Conservation (phyloP, 1,140 invertebrate species). For the Orchestia grillus region DNA sequence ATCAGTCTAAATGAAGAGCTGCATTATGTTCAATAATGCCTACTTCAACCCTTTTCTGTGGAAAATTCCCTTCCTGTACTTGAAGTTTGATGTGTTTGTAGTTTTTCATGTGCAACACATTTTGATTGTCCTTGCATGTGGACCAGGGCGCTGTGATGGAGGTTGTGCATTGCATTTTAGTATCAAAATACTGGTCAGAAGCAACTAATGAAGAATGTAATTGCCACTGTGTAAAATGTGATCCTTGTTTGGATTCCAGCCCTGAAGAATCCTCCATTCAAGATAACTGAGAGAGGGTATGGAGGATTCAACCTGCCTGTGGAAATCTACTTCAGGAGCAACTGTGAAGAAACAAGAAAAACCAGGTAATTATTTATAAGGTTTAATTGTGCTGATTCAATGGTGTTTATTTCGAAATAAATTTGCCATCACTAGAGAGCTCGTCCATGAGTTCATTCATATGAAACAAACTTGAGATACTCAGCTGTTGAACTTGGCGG, state of each 20-base stretch:
- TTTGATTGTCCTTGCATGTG: background rate
- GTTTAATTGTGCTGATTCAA: background rate
- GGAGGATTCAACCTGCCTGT: slow-evolving; percentile 73
- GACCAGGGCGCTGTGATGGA: background rate
- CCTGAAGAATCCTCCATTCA: slow-evolving; percentile 73
- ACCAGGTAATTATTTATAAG: background rate
- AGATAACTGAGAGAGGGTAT: slow-evolving; percentile 74
- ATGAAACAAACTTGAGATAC: no score
- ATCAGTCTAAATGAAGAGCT: background rate
- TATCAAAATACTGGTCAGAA: background rate
- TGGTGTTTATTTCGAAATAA: background rate
- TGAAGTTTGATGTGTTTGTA: background rate
- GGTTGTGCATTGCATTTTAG: background rate
- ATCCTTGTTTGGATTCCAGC: slow-evolving; percentile 62
- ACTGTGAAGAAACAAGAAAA: slow-evolving; percentile 69
- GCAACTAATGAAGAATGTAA: background rate
- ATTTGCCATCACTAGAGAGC: background rate
- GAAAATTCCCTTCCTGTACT: background rate
- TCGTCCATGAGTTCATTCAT: no score
- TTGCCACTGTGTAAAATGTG: slow-evolving; percentile 39
- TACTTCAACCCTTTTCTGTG: background rate
- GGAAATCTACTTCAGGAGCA: slow-evolving; percentile 73
- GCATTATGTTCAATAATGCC: background rate
- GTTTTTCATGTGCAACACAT: no score
- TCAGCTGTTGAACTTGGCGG: no score